Conservation (phyloP, 37 sponge, comb jelly and placozoan genomes). For the Hexactinellida sp. region DNA sequence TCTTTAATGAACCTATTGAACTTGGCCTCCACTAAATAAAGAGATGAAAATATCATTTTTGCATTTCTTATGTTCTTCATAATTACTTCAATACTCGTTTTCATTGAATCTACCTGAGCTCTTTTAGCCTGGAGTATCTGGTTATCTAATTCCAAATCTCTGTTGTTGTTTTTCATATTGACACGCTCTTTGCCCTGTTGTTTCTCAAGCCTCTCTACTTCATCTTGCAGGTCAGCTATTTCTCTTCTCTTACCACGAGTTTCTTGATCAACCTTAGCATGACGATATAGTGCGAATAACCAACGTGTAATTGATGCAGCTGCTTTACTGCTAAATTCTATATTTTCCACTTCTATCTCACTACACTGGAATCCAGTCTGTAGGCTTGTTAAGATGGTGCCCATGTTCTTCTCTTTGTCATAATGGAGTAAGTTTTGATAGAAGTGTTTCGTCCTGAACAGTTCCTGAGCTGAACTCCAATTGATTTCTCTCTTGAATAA, state of each 20-base stretch:
- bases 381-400: not conserved
- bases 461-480: not conserved
- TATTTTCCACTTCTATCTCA: not conserved
- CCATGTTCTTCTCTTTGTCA: not conserved
- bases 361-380: not conserved
- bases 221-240: not conserved
- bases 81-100: not conserved
- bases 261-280: not conserved
- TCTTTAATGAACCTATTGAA: not conserved
- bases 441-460: not conserved
- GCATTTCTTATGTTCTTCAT: not conserved
- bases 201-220: not conserved
- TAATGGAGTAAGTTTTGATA: not conserved
- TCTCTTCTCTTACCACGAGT: not conserved
- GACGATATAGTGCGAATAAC: not conserved
- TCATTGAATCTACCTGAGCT: not conserved
- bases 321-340: not conserved
- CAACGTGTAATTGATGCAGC: not conserved
- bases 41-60: not conserved
- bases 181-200: not conserved
- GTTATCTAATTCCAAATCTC: not conserved
- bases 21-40: not conserved
- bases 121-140: not conserved
- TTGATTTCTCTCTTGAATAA: not conserved
- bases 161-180: not conserved